Base-by-base conservation (phyloP, 2,797 vertebrate species). In the Nothura maculosa region DNA sequence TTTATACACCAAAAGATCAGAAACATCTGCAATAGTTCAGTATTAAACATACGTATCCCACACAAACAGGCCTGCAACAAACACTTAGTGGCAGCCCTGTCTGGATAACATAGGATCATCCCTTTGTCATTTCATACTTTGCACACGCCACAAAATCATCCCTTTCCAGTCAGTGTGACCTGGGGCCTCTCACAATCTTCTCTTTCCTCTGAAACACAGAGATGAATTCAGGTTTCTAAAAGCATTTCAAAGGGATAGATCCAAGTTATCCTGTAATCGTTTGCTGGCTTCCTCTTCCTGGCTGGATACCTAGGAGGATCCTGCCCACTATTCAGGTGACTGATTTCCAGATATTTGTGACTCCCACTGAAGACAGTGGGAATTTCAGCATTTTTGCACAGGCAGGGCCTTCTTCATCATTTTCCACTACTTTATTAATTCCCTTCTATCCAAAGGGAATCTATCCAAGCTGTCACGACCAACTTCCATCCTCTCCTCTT, bases 111-210 rank as follows among this genome's bases (percentile, higher is more conserved):
- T 40, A 32, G 2, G 3, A 3, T 68, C 48, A 32, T 50, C 11
- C 21, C 32, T 45, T 83, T 64, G 24, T 22, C 3, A 34, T 81
- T 85, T 82, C 34, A 36, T 12, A n/a, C 20, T 4, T 62, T 58
- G 40, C 17, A 18, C 21, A 28, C 18, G 25, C 10, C 21, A 66
- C 15, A 28, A 30, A 80, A 74, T 62, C 43, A 45, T 25, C 1
- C 2, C 47, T 32, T 61, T 77, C 45, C 76, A 28, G 30, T 64
- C 50, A 34, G 28, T 4, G n/a, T 15, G 30, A 2, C 30, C 12
- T 77, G 27, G 12, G 69, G 9, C 50, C 20, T 76, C 75, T 62
- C 50, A 25, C 0, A 0, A 55, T 11, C 50, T 27, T 62, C 32
- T 28, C 32, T 25, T 77, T 87, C 6, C 14, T 57, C 32, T 36